Percentiles rank a stretch among this genome's conserved stretches.
Conservation (phyloP, 2,888 invertebrate species). For the Aphodius granarius region DNA sequence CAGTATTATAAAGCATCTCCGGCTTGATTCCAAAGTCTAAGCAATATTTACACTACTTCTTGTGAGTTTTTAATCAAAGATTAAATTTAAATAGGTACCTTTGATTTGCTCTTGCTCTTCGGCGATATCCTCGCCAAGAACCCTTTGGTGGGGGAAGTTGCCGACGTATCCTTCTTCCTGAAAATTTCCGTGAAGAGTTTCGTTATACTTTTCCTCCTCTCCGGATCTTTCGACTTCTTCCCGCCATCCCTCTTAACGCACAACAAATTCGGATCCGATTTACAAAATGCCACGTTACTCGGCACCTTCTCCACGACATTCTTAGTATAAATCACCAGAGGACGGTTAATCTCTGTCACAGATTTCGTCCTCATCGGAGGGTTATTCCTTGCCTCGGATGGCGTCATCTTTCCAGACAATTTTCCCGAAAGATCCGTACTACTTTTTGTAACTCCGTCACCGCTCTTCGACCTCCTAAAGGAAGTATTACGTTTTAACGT, state of each 20-base stretch:
- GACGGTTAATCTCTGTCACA: conserved; percentile 41
- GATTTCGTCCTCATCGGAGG: conserved; percentile 44
- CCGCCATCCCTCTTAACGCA: conserved; percentile 47
- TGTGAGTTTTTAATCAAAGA: background rate
- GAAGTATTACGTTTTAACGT: conserved; percentile 45
- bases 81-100: conserved; percentile 54
- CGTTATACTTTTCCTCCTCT: conserved; percentile 79
- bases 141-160: conserved; percentile 48
- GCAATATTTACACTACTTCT: background rate
- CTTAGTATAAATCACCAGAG: conserved; percentile 10
- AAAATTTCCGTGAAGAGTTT: conserved; percentile 84
- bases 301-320: conserved; percentile 15
- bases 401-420: conserved; percentile 19
- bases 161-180: conserved; percentile 59
- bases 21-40: background rate
- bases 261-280: conserved; percentile 52
- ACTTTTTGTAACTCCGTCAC: conserved; percentile 37
- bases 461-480: conserved; percentile 47
- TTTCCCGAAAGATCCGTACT: conserved; percentile 27
- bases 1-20: conserved; percentile 9
- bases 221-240: conserved; percentile 65
- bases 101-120: conserved; percentile 65
- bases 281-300: conserved; percentile 42
- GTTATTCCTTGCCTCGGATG: background rate
- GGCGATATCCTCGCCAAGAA: conserved; percentile 63